Evolutionary conservation across 2,113 vertebrate species (phyloP), one percentile per base, ranked within the genome.

Genomic region (Solenodon paradoxus): DNA sequence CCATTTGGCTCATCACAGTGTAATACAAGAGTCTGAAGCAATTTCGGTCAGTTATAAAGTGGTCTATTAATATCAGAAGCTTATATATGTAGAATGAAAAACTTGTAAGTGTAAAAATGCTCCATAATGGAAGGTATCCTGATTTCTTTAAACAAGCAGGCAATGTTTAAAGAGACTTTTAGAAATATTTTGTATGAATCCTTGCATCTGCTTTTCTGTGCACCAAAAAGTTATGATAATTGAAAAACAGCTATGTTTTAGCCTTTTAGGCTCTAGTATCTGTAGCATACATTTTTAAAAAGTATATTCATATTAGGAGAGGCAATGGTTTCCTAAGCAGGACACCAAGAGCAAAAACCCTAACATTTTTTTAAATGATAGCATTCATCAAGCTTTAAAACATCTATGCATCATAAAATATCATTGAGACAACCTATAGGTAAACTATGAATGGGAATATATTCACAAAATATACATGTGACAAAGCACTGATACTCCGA

Each of bases 1-100:
- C 97, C 96, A 97, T 98, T 98, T 98, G 97, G 97, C 96, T 98
- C 97, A 97, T 97, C 97, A 97, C 90, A 97, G 96, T 96, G 83
- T 96, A 97, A 98, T 94, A 49, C 47, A 61, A 94, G 97, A 96
- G 96, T 97, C 87, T 95, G 88, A 94, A 97, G 97, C 88, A 97
- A 98, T 97, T 98, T 97, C 86, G 95, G 16, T 93, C n/a, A 42
- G 93, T 97, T 95, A 85, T 30, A 96, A 93, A 97, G 96, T 82
- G 72, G 85, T 24, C 71, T 26, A 92, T 97, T 90, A 87, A 91
- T 92, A 96, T 83, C 49, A 13, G 47, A 85, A 75, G 26, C 32
- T 30, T 40, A 8, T 8, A 92, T 15, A 24, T 15, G 22, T 61
- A 51, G 15, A 85, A 68, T 59, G 28, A 45, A 95, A 97, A 97